Evolutionary conservation across 2,113 vertebrate species (phyloP).

Genomic region (Serinus canaria): DNA sequence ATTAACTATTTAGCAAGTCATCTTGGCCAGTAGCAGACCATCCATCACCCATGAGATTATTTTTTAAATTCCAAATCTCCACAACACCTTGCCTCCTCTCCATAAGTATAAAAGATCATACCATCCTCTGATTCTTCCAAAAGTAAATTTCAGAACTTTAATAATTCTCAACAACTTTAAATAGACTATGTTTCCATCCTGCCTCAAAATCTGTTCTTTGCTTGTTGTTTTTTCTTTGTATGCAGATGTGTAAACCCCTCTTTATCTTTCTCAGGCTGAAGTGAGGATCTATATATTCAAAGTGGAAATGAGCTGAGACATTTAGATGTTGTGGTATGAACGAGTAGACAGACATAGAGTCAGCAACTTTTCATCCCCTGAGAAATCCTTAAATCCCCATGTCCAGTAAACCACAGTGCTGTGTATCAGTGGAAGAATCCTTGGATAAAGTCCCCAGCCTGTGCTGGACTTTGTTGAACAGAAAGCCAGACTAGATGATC

Average conservation of each 20-base stretch:
- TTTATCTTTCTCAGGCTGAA: background rate
- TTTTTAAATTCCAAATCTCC: background rate
- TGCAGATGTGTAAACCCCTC: background rate
- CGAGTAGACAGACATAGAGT: background rate
- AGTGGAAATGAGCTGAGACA: background rate
- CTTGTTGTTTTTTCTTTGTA: background rate
- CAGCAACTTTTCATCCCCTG: background rate
- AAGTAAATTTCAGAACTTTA: background rate
- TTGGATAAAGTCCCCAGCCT: background rate
- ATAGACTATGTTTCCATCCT: background rate
- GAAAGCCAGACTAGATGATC: background rate
- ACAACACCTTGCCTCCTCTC: background rate
- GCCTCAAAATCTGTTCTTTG: background rate
- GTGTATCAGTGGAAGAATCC: background rate
- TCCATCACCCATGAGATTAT: background rate
- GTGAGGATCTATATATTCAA: background rate
- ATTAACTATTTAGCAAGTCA: background rate
- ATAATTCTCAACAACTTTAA: background rate
- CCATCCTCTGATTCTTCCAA: background rate
- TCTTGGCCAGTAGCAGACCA: background rate
- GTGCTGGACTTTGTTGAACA: background rate
- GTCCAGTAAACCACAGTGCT: background rate
- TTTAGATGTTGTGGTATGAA: background rate
- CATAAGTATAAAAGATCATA: rapidly evolving
- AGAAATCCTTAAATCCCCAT: background rate